These are phyloP conservation scores for Xiphophorus hellerii DNA, from an alignment of 2,113 vertebrate species.

Conservation along the genomic window DNA sequence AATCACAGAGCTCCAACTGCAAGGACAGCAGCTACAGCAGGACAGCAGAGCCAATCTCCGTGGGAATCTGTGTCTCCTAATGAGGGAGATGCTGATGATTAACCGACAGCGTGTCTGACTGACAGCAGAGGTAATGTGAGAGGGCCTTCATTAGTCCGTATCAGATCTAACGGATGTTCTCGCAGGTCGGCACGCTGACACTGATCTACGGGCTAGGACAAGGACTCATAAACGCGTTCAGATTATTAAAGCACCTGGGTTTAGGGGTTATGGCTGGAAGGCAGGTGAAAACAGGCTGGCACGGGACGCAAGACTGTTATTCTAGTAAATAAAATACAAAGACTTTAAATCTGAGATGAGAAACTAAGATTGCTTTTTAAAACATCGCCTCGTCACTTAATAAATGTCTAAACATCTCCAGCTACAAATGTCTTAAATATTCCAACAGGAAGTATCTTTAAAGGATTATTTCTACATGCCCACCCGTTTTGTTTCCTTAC, in stretches of 20 bases:
- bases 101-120: constrained; percentile 45
- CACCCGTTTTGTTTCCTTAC: background rate
- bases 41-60: constrained; percentile 31
- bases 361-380: background rate
- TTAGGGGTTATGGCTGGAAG: background rate
- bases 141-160: constrained; percentile 59
- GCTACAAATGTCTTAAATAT: background rate
- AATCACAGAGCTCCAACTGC: background rate
- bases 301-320: background rate
- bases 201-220: constrained; percentile 54
- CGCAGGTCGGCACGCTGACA: constrained; percentile 42
- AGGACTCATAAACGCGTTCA: constrained; percentile 41
- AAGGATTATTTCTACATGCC: background rate
- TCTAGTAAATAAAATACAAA: background rate
- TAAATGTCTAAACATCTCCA: background rate
- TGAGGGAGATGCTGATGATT: constrained; percentile 46
- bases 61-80: constrained; percentile 48
- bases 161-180: constrained; percentile 42
- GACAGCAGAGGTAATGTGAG: constrained; percentile 56
- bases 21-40: constrained; percentile 3
- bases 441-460: background rate
- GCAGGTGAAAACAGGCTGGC: constrained; percentile 6
- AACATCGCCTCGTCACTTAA: no score
- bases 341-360: no score
- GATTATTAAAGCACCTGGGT: constrained; percentile 47